Percentiles rank a stretch among this genome's conserved stretches.
phyloP scores from a whole-genome alignment of 2,113 vertebrate species.

The Pardalotus punctatus region DNA sequence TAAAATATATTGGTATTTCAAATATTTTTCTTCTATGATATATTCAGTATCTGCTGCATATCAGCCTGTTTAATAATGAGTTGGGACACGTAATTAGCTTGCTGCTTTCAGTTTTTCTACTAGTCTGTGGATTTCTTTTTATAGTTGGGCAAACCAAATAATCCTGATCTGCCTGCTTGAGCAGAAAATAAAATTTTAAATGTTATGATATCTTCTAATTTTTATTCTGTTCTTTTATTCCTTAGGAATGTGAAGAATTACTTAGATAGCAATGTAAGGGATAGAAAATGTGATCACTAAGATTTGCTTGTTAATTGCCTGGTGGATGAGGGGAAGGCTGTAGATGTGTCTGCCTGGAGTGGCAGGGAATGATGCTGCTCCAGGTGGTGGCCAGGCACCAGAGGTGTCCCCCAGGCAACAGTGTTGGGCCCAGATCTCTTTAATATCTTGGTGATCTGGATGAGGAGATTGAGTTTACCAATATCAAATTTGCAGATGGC shows the following conservation, averaged over 20 bases:
- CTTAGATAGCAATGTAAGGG: background rate
- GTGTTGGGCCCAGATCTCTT: background rate
- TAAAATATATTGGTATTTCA: background rate
- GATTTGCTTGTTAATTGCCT: background rate
- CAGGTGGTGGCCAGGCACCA: background rate
- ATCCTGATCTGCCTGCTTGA: background rate
- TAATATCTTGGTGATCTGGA: background rate
- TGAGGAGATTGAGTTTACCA: background rate
- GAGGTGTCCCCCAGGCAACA: background rate
- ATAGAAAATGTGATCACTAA: background rate
- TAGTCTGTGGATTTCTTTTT: background rate
- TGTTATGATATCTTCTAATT: background rate
- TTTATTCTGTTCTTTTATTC: background rate
- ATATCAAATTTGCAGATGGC: background rate
- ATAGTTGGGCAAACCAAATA: background rate
- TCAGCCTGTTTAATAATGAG: background rate
- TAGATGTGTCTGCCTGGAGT: background rate
- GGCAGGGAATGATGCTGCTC: background rate
- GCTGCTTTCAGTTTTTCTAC: background rate
- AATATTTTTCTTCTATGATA: background rate
- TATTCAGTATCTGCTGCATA: background rate
- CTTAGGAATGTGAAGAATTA: too few relatives aligned
- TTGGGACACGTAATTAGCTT: background rate
- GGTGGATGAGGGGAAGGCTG: background rate
- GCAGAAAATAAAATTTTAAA: background rate